Conservation (phyloP, 2,888 invertebrate species). For the Athalia rosae region DNA sequence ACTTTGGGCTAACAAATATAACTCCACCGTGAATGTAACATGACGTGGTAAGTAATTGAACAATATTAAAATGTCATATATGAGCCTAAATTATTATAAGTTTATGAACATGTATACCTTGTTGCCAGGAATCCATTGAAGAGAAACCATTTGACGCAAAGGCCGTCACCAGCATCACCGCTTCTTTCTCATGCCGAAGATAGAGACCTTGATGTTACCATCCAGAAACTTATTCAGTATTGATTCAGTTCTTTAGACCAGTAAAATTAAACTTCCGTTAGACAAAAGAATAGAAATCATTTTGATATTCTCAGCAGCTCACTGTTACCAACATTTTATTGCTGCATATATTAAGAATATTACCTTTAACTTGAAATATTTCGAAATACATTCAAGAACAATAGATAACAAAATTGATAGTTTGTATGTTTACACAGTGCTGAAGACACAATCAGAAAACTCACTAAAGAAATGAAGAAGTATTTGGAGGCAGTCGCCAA, state of each 20-base stretch:
- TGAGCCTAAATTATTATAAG: background rate
- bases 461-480: conserved; percentile 72
- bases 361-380: background rate
- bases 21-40: conserved; percentile 38
- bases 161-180: conserved; percentile 68
- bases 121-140: conserved; percentile 68
- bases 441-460: conserved; percentile 67
- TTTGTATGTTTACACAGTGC: conserved; percentile 57
- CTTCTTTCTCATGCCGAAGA: conserved; percentile 67
- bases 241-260: conserved; percentile 19
- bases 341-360: no score
- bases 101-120: background rate
- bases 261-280: background rate
- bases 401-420: conserved; percentile 39
- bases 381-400: background rate
- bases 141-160: conserved; percentile 64
- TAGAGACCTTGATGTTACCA: conserved; percentile 67
- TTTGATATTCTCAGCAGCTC: background rate
- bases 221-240: conserved; percentile 70
- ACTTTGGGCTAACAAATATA: conserved; percentile 15
- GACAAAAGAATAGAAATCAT: background rate
- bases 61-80: background rate
- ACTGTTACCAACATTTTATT: no score
- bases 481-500: conserved; percentile 66
- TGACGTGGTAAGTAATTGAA: conserved; percentile 39